Evolutionary conservation across 2,888 invertebrate species (phyloP), one percentile per base, ranked within the genome.

Genomic region (Tyria jacobaeae): DNA sequence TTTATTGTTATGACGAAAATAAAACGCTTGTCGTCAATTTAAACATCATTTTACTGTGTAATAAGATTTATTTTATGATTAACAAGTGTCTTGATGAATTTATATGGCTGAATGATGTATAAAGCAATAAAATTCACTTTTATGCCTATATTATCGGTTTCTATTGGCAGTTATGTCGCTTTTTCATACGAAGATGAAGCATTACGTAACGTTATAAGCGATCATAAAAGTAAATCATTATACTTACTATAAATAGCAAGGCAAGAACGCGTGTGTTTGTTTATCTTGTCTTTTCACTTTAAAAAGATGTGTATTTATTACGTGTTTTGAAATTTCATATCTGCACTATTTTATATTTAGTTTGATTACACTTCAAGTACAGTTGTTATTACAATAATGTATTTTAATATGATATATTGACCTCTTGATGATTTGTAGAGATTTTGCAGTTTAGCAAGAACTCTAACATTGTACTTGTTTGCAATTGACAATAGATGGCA

Each of bases 1-100:
- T 93, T 94, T 94, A 94, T 94, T 94, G 93, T 94, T 94, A 94
- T 94, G 92, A 91, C 88, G 91, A 92, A 92, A 93, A 94, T 94
- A 94, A 94, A 94, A 94, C 93, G 92, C 92, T 92, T 92, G 93
- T 92, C 93, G 90, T 93, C 94, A 92, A 93, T 94, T 94, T 93
- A 91, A 93, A 94, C 92, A 91, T 92, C 87, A 93, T 92, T 93
- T 93, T 89, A 93, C 87, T 90, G 87, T 88, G 91, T 89, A 92
- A 92, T 94, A 93, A 93, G 94, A 92, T 94, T 94, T 94, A 94
- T 93, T 94, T 94, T 93, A 94, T 85, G 92, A 92, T 92, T 94
- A 92, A 94, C 91, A 93, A 94, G 91, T 90, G 90, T 91, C 92
- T 91, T 92, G 93, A 93, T 94, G 93, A 94, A 93, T 93, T 94